These are phyloP conservation scores for Drosophila phalerata DNA, from an alignment of 2,888 invertebrate species.

Conservation along the genomic window DNA sequence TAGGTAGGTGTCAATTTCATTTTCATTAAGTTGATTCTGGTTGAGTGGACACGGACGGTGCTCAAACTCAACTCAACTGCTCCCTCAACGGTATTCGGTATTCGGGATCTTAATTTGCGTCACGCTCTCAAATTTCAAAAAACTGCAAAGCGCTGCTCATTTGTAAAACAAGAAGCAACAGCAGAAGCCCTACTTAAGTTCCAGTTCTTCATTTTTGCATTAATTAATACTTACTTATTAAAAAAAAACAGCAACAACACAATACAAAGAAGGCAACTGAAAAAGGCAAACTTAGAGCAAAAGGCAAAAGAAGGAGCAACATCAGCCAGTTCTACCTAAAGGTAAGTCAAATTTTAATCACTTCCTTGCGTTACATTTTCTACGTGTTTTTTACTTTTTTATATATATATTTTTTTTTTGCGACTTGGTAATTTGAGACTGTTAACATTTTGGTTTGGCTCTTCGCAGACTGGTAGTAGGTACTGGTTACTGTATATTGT, in stretches of 20 bases:
- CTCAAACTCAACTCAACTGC: conserved; percentile 10
- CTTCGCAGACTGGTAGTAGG: conserved; percentile 20
- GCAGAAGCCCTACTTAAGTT: conserved; percentile 71
- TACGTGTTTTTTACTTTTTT: conserved; percentile 12
- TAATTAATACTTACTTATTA: conserved; percentile 76
- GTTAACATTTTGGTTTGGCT: conserved; percentile 63
- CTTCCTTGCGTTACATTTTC: conserved; percentile 65
- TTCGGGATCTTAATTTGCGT: conserved; percentile 70
- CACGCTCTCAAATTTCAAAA: conserved; percentile 66
- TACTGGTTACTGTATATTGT: conserved; percentile 2
- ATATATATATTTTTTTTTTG: conserved; percentile 38
- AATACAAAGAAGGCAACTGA: conserved; percentile 12
- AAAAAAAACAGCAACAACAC: conserved; percentile 28
- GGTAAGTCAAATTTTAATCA: conserved; percentile 73
- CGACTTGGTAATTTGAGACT: conserved; percentile 73
- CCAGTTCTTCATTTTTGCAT: conserved; percentile 73
- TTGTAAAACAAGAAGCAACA: conserved; percentile 68
- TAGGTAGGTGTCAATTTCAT: conserved; percentile 77
- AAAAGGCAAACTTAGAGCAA: conserved; percentile 37
- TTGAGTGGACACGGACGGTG: conserved; percentile 59
- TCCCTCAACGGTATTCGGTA: conserved; percentile 52
- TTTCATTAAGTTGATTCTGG: conserved; percentile 80
- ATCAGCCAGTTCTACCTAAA: conserved; percentile 28
- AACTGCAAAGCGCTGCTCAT: conserved; percentile 57
- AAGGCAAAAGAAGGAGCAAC: conserved; percentile 18